These are phyloP conservation scores for Montipora sp. DNA, from an alignment of 64 coral and sea anemone genomes.

Conservation along the genomic window DNA sequence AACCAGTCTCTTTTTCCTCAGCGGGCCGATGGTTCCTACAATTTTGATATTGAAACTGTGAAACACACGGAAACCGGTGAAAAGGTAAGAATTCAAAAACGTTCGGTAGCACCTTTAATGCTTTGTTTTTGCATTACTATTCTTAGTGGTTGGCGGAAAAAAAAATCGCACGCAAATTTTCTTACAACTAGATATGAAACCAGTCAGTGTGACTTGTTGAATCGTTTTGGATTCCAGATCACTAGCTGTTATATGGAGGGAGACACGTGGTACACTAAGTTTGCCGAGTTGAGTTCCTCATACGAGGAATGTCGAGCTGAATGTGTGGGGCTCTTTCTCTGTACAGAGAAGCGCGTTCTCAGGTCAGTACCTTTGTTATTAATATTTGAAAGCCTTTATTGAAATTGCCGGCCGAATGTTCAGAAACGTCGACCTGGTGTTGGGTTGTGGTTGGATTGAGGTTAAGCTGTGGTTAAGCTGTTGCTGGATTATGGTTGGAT, in stretches of 20 bases:
- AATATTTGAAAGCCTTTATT: not conserved
- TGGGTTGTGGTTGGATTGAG: too few relatives aligned
- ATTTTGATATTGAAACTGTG: conserved; percentile 83
- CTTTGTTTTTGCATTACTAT: not conserved
- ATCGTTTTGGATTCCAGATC: conserved; percentile 52
- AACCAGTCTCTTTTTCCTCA: conserved; percentile 14
- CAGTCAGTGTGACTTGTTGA: not conserved
- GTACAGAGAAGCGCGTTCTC: conserved; percentile 74
- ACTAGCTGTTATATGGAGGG: conserved; percentile 89
- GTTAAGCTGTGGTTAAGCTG: not conserved
- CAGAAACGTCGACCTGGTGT: too few relatives aligned
- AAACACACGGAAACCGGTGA: conserved; percentile 89
- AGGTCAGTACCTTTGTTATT: conserved; percentile 48
- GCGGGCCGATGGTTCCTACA: conserved; percentile 82
- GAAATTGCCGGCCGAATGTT: too few relatives aligned
- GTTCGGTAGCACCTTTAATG: not conserved
- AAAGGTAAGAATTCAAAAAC: conserved; percentile 55
- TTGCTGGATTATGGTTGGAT: not conserved
- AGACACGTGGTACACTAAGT: conserved; percentile 90
- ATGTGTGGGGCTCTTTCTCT: conserved; percentile 95
- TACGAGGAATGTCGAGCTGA: conserved; percentile 98
- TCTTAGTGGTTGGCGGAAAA: not conserved
- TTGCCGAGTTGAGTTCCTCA: conserved; percentile 87
- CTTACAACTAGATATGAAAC: not conserved
- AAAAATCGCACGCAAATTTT: not conserved